Base-by-base conservation (phyloP, 2,888 invertebrate species). In the Pogonocherus hispidulus region DNA sequence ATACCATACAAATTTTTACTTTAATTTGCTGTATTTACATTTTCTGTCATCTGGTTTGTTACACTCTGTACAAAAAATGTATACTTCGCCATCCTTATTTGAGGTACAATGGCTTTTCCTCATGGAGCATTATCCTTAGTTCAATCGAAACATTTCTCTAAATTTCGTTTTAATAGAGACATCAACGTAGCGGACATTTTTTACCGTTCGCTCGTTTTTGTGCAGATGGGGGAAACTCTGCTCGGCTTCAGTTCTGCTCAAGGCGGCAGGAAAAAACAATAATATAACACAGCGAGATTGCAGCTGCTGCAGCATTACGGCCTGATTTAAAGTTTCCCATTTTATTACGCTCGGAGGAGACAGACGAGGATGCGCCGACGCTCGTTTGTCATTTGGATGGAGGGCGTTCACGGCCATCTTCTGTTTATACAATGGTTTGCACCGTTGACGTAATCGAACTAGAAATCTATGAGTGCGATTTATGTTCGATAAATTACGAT, bases 391-490 rank as follows among this genome's bases (percentile, higher is more conserved):
- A 57, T 57, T 57, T 35, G 4, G 57, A 27, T 18, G 37, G 41
- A 37, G 11, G 41, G 20, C 55, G 8, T 22, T 55, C 41, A 35
- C 22, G 41, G 16, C 41, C 20, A 55, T 14, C 55, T 37, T 37
- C 55, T 55, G 37, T 55, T 55, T 55, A 55, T 41, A 20, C 55
- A 55, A 37, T 55, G 37, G 55, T 55, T 55, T 55, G 20, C 55
- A 41, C 37, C 55, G 14, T 55, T 37, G 55, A 55, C 37, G 20
- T 41, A 9, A 41, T 55, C n/a, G 55, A 55, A 55, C 55, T 4
- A 41, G 55, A n/a, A 55, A 55, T 22, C 37, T 55, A 55, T 22
- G 22, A 55, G 14, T 20, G n/a, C 20, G 20, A 55, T 55, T 55
- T 55, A 55, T 22, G 55, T 41, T 6, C 55, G 3, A 55, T 55